Percentiles rank a stretch among this genome's conserved stretches.
Conservation (phyloP, 2,113 vertebrate species). For the Ceyx margarethae region DNA sequence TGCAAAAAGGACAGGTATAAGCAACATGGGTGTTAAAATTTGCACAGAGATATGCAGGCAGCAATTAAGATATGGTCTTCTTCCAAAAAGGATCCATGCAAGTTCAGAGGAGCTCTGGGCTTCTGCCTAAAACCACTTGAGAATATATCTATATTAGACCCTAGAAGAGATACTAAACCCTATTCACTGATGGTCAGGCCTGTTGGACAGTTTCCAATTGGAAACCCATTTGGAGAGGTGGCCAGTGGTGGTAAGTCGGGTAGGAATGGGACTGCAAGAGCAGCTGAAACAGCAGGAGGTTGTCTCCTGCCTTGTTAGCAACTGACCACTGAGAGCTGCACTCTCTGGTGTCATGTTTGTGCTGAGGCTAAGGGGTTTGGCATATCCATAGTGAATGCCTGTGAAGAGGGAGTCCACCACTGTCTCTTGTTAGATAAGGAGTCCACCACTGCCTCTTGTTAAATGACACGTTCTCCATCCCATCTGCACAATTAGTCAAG, state of each 20-base stretch:
- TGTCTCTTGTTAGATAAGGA: neutral
- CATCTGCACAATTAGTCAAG: neutral
- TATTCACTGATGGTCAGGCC: neutral
- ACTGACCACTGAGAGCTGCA: neutral
- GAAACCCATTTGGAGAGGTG: neutral
- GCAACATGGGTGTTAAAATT: neutral
- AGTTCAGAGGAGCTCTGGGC: neutral
- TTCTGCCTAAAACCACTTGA: neutral
- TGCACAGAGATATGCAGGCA: neutral
- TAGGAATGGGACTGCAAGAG: neutral
- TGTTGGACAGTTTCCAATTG: neutral
- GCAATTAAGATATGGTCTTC: neutral
- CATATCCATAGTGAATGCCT: neutral
- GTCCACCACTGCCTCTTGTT: neutral
- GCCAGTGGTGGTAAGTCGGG: neutral
- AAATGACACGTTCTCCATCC: accelerated
- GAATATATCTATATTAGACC: neutral
- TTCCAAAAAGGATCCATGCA: neutral
- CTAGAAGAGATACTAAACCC: neutral
- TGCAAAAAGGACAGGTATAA: neutral
- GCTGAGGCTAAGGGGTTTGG: neutral
- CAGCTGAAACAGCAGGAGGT: neutral
- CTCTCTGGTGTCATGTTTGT: neutral
- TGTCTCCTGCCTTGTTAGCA: neutral
- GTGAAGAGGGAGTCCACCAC: neutral